Evolutionary conservation across 2,888 invertebrate species (phyloP).

Genomic region (Acanthacorydalis orientalis): DNA sequence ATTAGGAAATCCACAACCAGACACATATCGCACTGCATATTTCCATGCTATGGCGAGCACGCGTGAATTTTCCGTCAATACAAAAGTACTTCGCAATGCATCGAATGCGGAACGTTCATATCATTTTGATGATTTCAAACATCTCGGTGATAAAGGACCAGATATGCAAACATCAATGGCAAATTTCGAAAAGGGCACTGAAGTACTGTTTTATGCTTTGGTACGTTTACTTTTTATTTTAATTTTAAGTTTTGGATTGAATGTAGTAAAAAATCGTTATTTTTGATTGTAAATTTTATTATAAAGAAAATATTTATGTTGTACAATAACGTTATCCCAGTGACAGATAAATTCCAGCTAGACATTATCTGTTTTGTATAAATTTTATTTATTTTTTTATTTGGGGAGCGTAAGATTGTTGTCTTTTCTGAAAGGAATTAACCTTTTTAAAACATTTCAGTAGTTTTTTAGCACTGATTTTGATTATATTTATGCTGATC

Average conservation of each 20-base stretch:
- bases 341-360: no score
- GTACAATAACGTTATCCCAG: no score
- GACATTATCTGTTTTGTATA: no score
- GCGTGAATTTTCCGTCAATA: conserved; percentile 53
- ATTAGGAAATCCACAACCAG: conserved; percentile 30
- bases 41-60: conserved; percentile 66
- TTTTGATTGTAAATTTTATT: background rate
- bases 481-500: no score
- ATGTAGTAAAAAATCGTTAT: background rate
- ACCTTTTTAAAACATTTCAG: no score
- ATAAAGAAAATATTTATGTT: no score
- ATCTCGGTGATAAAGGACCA: conserved; percentile 46
- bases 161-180: conserved; percentile 53
- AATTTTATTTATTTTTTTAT: no score
- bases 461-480: no score
- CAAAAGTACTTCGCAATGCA: conserved; percentile 38
- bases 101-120: conserved; percentile 31
- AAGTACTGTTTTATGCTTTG: conserved; percentile 50
- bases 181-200: conserved; percentile 38
- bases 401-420: no score
- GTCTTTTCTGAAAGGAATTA: no score
- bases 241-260: background rate
- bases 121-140: conserved; percentile 34
- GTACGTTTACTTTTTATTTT: conserved; percentile 1
- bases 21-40: conserved; percentile 44